Base-by-base conservation (phyloP, 2,797 vertebrate species). In the Mus spretus region DNA sequence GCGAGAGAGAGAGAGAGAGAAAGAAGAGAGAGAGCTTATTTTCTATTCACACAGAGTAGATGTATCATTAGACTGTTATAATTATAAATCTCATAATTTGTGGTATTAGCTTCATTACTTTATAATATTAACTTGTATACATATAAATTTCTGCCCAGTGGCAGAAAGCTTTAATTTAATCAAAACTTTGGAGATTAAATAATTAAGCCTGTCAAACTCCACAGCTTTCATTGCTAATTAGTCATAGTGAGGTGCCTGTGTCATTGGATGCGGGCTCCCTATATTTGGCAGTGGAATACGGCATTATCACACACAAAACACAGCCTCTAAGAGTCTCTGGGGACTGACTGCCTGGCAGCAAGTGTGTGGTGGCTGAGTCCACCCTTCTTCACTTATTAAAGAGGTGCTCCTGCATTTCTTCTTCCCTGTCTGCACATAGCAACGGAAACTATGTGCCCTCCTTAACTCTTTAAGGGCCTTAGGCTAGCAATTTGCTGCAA, bases 261-360 rank as follows among this genome's bases (percentile, higher is more conserved):
- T 98, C 98, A 97, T 97, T 98, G 98, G 98, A 98, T 97, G 95
- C 96, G 98, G 93, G 94, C 94, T 95, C 95, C 98, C 98, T 99
- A 99, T 98, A 99, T 99, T 98, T 99, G 99, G 98, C 98, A 75
- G 97, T 98, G 97, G 97, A 98, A 98, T 98, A 98, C 98, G 98
- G 98, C 98, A 98, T 98, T 98, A 98, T 99, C 98, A 98, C 98
- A 98, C 97, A 98, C 88, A 97, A 97, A 98, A 97, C 47, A 96
- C 97, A 98, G 98, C 98, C 97, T 97, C 89, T 67, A 22, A 34
- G 93, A 98, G 97, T 98, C 99, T 98, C 98, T 96, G 96, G 98
- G 98, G 98, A 99, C 95, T 75, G 70, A 90, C 97, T 95, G 97
- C 97, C 98, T 97, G 94, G 98, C 98, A 98, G 97, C 53, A 63